Percentiles rank a stretch among this genome's conserved stretches.
phyloP scores from a whole-genome alignment of 1,140 invertebrate genomes.

The Marisa cornuarietis region DNA sequence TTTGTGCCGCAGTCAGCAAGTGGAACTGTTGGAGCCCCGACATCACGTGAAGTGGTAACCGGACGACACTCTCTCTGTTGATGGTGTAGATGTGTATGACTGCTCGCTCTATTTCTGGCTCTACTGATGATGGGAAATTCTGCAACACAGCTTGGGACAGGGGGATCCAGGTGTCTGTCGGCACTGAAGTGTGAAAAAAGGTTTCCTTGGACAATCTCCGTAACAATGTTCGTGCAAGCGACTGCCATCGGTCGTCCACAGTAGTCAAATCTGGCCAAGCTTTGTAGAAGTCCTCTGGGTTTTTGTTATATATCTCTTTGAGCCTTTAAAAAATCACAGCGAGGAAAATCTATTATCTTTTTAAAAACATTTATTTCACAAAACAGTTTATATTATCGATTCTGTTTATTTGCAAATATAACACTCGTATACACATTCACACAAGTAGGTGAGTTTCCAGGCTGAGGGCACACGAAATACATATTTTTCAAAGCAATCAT shows the following conservation, averaged over 20 bases:
- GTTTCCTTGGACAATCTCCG: background rate
- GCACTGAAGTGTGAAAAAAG: slow-evolving; percentile 3
- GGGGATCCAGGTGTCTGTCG: slow-evolving; percentile 1
- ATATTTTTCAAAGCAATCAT: too few relatives aligned
- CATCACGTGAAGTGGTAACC: slow-evolving; percentile 10
- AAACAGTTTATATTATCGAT: too few relatives aligned
- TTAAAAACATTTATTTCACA: too few relatives aligned
- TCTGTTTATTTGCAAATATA: too few relatives aligned
- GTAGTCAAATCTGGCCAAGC: slow-evolving; percentile 24
- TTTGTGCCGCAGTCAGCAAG: background rate
- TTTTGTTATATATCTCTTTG: background rate
- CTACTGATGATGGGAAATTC: background rate
- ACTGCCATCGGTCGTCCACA: slow-evolving; percentile 33
- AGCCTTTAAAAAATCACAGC: background rate
- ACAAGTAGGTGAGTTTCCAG: too few relatives aligned
- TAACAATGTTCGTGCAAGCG: slow-evolving; percentile 25
- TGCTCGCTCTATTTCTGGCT: slow-evolving; percentile 2
- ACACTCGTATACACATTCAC: too few relatives aligned
- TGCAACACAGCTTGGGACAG: slow-evolving; percentile 2
- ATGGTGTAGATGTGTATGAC: slow-evolving; percentile 14
- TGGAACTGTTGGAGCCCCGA: background rate
- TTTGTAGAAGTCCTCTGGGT: slow-evolving; percentile 18
- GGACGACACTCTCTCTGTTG: slow-evolving; percentile 7
- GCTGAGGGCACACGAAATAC: too few relatives aligned
- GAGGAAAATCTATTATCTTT: too few relatives aligned